Percentiles rank a stretch among this genome's conserved stretches.
Conservation (phyloP, 2,888 invertebrate species). For the Metallyticus violacea region DNA sequence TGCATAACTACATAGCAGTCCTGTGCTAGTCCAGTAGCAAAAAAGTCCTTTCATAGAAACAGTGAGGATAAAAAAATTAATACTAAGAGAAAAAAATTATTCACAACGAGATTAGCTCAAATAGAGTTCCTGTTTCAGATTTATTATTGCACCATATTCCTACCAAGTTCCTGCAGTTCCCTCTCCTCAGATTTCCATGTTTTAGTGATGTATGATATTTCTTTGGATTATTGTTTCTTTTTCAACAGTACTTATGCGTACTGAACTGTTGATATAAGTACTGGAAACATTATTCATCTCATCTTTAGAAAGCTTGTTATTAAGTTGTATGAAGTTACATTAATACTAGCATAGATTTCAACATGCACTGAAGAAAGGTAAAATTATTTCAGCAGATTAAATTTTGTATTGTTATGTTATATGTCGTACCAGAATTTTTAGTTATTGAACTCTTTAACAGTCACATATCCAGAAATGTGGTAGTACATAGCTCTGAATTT, state of each 20-base stretch:
- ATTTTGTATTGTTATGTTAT: background rate
- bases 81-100: background rate
- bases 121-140: background rate
- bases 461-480: background rate
- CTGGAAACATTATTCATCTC: background rate
- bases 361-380: background rate
- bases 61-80: background rate
- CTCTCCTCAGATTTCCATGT: background rate
- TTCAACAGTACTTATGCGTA: background rate
- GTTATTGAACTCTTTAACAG: background rate
- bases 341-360: background rate
- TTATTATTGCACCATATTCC: background rate
- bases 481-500: background rate
- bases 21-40: background rate
- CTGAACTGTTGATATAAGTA: no score
- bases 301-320: background rate
- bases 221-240: background rate
- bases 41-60: background rate
- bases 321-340: background rate
- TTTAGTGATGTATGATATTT: background rate
- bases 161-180: background rate
- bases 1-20: no score
- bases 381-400: background rate
- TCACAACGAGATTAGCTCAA: background rate
- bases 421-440: background rate